Evolutionary conservation across 1,140 invertebrate genomes (phyloP).

Genomic region (Physella acuta): DNA sequence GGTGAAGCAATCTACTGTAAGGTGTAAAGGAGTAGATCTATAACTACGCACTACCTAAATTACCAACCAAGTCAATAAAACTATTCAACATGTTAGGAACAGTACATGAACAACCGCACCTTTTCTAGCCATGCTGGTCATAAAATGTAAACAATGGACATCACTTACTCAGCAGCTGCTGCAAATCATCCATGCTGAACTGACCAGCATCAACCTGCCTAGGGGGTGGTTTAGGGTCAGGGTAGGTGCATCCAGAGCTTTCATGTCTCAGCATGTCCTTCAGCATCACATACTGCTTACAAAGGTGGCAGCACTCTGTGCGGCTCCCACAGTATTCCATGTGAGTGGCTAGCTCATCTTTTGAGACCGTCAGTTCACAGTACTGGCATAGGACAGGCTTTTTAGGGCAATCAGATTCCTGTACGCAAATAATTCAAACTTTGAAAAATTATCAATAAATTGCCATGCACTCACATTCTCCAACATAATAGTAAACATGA

Average conservation of each 20-base stretch:
- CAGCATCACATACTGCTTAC: slow-evolving; percentile 70
- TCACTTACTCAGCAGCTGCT: slow-evolving; percentile 17
- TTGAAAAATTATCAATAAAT: neutral
- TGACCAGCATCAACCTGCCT: slow-evolving; percentile 7
- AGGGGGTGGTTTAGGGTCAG: slow-evolving; percentile 34
- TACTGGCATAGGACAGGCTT: slow-evolving; percentile 63
- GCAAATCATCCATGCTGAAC: slow-evolving; percentile 1
- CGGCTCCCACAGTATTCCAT: slow-evolving; percentile 70
- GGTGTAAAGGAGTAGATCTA: too few relatives aligned
- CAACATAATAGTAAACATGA: too few relatives aligned
- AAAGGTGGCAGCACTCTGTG: slow-evolving; percentile 69
- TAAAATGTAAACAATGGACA: too few relatives aligned
- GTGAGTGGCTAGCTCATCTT: slow-evolving; percentile 65
- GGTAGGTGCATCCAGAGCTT: slow-evolving; percentile 63
- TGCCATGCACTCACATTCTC: too few relatives aligned
- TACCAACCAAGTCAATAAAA: too few relatives aligned
- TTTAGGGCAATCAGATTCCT: slow-evolving; percentile 55
- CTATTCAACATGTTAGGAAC: too few relatives aligned
- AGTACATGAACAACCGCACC: too few relatives aligned
- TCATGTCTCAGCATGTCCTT: slow-evolving; percentile 68
- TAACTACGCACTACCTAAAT: too few relatives aligned
- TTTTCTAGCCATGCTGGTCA: too few relatives aligned
- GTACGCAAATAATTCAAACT: slow-evolving; percentile 25
- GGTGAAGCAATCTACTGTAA: too few relatives aligned
- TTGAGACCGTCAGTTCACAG: slow-evolving; percentile 68